Evolutionary conservation across 2,797 vertebrate genomes (phyloP).

Genomic region (Enteromius trimaculatus): DNA sequence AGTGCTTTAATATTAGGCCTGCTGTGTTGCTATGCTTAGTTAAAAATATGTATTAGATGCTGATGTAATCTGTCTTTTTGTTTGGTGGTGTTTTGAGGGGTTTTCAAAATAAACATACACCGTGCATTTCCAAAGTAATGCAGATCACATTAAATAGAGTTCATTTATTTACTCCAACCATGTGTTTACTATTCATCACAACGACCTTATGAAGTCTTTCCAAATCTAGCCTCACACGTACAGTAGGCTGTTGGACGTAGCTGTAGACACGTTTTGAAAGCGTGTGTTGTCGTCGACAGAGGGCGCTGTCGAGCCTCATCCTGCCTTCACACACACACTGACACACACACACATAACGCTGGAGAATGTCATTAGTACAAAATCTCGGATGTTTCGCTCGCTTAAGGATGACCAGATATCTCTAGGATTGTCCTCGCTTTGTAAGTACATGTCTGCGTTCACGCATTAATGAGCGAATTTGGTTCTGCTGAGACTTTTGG

Average conservation of each 20-base stretch:
- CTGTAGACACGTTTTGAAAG: too few relatives aligned
- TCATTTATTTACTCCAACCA: not conserved
- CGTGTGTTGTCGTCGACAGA: constrained; percentile 17
- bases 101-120: not conserved
- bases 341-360: not conserved
- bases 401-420: constrained; percentile 53
- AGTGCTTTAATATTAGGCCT: not conserved
- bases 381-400: constrained; percentile 43
- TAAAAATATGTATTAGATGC: not conserved
- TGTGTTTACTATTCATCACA: not conserved
- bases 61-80: not conserved
- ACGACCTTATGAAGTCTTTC: not conserved
- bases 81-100: not conserved
- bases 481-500: not conserved
- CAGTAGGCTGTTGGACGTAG: not conserved
- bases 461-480: not conserved
- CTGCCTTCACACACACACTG: not conserved
- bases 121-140: not conserved
- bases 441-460: constrained; percentile 49
- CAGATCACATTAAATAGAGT: not conserved
- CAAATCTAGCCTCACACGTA: not conserved
- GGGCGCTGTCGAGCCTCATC: constrained; percentile 47
- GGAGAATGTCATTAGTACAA: constrained; percentile 38
- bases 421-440: constrained; percentile 17
- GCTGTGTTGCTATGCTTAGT: not conserved